Evolutionary conservation across 2,888 invertebrate species (phyloP), one percentile per base, ranked within the genome.

Genomic region (Melanchra persicariae): DNA sequence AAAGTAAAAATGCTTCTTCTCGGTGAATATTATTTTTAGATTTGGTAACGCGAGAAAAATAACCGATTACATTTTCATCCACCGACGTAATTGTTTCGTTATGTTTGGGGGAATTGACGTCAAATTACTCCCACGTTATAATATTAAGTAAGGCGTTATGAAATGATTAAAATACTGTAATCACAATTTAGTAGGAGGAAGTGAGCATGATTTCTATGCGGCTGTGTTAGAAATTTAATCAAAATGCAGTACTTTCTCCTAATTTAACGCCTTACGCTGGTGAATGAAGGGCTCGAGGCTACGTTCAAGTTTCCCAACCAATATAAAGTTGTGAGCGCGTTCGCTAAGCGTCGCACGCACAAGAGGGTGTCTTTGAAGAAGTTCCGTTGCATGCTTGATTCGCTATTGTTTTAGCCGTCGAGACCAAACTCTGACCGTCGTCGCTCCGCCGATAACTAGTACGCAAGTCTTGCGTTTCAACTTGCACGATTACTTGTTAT

Each of bases 321-420:
- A 95, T 95, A 95, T 95, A 94, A 94, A 95, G 95, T 95, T 94
- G 86, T 88, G 79, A 80, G 89, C 90, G 91, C 90, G 89, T 91
- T 93, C 92, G 87, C 93, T 92, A 91, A 94, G 92, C 93, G 92
- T 91, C 90, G 90, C 93, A 95, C 95, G 94, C 95, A 94, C 93
- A 90, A 91, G 93, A 92, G 92, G 92, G 92, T 93, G 93, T 95
- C 93, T 94, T 93, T 91, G 93, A 90, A 89, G 89, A 93, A 95
- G 94, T 95, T 95, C 93, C 92, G 92, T 91, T 93, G 94, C 94
- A 95, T 95, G 93, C 93, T 94, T 94, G 94, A 95, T 95, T 94
- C 92, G 92, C 93, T 93, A 94, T 95, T 95, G 94, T 95, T 94
- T 93, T 91, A 94, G 91, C 89, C 87, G 88, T 88, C 88, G 89